These are phyloP conservation scores for Julus scanicus DNA, from an alignment of 2,888 invertebrate genomes.

Conservation along the genomic window DNA sequence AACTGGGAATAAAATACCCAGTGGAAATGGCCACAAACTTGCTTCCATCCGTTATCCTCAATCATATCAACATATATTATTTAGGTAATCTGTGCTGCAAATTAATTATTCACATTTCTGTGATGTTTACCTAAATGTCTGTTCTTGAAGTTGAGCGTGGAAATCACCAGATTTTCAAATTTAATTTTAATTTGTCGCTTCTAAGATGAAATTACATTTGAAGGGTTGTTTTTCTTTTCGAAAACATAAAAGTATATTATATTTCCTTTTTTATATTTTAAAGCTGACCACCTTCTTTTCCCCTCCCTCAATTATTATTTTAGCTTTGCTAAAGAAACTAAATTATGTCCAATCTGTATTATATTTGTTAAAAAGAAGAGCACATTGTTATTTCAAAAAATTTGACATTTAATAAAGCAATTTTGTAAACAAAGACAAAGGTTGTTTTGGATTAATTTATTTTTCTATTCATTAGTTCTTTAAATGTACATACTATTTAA, in stretches of 20 bases:
- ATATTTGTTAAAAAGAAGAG: conserved; percentile 55
- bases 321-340: conserved; percentile 47
- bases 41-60: conserved; percentile 50
- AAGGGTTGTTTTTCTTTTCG: conserved; percentile 43
- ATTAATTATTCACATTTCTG: conserved; percentile 46
- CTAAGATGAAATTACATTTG: not conserved
- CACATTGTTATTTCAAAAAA: conserved; percentile 54
- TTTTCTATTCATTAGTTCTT: too few relatives aligned
- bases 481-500: too few relatives aligned
- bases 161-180: not conserved
- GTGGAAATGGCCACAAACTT: conserved; percentile 46
- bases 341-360: conserved; percentile 55
- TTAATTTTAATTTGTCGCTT: not conserved
- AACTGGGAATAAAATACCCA: not conserved
- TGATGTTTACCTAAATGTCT: conserved; percentile 49
- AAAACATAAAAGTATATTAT: conserved; percentile 3
- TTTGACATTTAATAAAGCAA: conserved; percentile 54
- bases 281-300: not conserved
- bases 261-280: not conserved
- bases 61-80: conserved; percentile 46
- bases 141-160: not conserved
- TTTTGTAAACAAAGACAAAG: conserved; percentile 49
- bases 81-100: conserved; percentile 49
- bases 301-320: not conserved
- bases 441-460: not conserved